phyloP scores from a whole-genome alignment of 2,797 vertebrate genomes.

The Neoniphon sammara region DNA sequence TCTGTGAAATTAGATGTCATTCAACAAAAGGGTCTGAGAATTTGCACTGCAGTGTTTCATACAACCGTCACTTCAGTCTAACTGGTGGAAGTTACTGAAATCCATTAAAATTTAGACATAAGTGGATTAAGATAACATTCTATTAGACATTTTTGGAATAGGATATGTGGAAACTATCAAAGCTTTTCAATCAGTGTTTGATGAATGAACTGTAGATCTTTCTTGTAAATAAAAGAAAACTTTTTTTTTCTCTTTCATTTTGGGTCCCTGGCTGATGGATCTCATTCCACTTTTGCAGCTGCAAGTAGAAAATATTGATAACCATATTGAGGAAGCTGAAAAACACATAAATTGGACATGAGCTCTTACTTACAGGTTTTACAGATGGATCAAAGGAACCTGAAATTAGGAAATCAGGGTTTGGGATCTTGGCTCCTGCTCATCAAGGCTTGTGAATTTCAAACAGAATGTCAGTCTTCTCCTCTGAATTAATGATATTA shows the following conservation, averaged over 20 bases:
- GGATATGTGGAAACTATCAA: too few relatives aligned
- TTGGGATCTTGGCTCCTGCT: neutral
- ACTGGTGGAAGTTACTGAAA: neutral
- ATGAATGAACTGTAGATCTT: too few relatives aligned
- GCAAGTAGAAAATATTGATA: neutral
- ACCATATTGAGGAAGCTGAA: neutral
- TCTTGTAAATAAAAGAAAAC: too few relatives aligned
- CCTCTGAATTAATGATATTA: neutral
- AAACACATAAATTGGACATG: neutral
- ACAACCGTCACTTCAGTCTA: too few relatives aligned
- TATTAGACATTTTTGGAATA: too few relatives aligned
- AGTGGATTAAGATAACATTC: neutral
- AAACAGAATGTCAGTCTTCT: constrained; percentile 11
- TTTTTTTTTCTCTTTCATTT: too few relatives aligned
- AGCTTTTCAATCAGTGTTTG: too few relatives aligned
- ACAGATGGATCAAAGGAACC: neutral
- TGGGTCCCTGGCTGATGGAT: too few relatives aligned
- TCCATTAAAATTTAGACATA: neutral
- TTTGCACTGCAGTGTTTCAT: too few relatives aligned
- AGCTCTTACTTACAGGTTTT: neutral
- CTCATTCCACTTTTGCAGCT: too few relatives aligned
- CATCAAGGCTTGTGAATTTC: neutral
- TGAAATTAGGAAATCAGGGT: neutral
- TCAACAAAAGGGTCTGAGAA: neutral
- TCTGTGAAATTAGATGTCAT: neutral